phyloP scores from a whole-genome alignment of 2,113 vertebrate species.

The Paramormyrops kingsleyae region DNA sequence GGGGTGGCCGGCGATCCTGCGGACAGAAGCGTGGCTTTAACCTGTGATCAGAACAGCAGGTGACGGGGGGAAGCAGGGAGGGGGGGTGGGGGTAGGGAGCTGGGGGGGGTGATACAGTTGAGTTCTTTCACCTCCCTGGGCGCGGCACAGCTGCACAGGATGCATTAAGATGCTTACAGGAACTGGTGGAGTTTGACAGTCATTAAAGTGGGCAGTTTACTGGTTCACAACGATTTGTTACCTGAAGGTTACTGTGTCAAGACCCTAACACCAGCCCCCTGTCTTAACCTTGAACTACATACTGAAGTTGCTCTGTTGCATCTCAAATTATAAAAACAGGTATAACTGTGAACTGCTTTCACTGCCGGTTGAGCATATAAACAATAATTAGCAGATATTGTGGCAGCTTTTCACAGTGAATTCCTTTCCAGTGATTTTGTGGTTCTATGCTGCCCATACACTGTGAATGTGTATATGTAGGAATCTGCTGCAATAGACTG shows the following conservation, averaged over 20 bases:
- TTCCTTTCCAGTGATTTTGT: background rate
- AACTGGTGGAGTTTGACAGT: background rate
- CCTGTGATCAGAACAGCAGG: background rate
- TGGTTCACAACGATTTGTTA: background rate
- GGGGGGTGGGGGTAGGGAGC: background rate
- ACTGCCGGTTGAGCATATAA: background rate
- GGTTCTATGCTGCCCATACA: background rate
- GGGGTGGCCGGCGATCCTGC: constrained; percentile 94
- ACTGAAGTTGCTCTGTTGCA: background rate
- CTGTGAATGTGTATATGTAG: background rate
- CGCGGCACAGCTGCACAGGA: background rate
- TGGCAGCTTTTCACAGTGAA: background rate
- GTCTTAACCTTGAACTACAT: background rate
- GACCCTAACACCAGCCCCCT: background rate
- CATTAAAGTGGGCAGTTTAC: background rate
- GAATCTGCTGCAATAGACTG: background rate
- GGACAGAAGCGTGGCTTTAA: constrained; percentile 33
- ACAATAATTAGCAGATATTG: background rate
- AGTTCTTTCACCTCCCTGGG: background rate
- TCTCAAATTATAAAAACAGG: background rate
- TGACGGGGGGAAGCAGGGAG: rapidly evolving
- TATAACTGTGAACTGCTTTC: background rate
- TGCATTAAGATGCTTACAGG: background rate
- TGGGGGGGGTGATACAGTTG: background rate
- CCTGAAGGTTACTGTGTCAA: background rate